Percentiles rank a stretch among this genome's conserved stretches.
Conservation (phyloP, 2,888 invertebrate species). For the Nephrotoma guestfalica region DNA sequence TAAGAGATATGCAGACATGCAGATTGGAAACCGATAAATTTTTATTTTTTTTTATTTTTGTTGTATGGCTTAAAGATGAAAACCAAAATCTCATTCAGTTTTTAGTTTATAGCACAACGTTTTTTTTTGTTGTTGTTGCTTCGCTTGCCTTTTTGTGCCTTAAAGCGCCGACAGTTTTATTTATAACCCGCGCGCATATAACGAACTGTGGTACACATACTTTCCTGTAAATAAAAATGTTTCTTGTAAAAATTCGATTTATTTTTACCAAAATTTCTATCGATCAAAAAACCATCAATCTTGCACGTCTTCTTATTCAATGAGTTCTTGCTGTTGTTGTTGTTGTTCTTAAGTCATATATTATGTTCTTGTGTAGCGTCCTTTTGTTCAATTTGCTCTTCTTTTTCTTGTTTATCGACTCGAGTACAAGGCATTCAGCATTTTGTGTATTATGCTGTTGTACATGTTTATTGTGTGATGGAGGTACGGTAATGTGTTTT, state of each 20-base stretch:
- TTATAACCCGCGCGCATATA: background rate
- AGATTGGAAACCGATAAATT: background rate
- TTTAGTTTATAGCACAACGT: background rate
- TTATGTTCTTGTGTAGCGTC: background rate
- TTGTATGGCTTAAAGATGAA: background rate
- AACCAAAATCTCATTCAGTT: background rate
- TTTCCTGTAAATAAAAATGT: background rate
- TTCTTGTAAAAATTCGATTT: background rate
- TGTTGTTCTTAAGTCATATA: background rate
- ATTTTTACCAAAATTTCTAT: background rate
- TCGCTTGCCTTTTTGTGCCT: background rate
- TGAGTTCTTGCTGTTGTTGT: background rate
- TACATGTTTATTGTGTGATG: background rate
- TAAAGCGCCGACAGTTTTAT: background rate
- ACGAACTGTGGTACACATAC: background rate
- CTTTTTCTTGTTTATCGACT: background rate
- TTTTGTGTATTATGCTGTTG: background rate
- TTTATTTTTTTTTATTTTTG: background rate
- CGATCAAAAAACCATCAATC: background rate
- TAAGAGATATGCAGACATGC: background rate
- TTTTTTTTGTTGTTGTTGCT: background rate
- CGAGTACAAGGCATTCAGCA: background rate
- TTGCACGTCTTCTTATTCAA: background rate
- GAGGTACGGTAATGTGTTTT: background rate
- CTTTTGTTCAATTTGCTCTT: background rate